phyloP scores from a whole-genome alignment of 2,888 invertebrate genomes.

The Sepioteuthis lessoniana region DNA sequence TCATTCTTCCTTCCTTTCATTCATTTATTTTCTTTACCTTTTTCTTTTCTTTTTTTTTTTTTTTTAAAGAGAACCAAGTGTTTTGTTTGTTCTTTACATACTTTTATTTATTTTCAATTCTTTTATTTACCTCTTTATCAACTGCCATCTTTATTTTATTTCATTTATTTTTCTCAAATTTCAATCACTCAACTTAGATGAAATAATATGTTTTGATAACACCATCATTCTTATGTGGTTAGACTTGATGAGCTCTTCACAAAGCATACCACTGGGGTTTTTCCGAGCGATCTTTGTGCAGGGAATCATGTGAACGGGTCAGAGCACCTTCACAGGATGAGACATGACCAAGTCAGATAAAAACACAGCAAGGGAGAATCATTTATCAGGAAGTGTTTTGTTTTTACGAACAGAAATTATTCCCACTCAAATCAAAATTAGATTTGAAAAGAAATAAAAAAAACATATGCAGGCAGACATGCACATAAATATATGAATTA shows the following conservation, averaged over 20 bases:
- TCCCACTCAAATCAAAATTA: neutral
- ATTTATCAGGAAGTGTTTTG: constrained; percentile 33
- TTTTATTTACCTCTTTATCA: constrained; percentile 21
- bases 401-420: neutral
- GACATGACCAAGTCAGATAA: constrained; percentile 23
- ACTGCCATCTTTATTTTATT: neutral
- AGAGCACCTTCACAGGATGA: constrained; percentile 33
- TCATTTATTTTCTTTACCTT: neutral
- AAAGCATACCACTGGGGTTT: neutral
- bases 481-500: neutral
- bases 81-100: neutral
- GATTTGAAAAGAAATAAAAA: too few species aligned
- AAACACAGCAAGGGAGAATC: constrained; percentile 33
- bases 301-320: neutral
- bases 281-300: neutral
- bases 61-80: neutral
- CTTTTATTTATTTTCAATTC: constrained; percentile 4
- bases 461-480: neutral
- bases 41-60: neutral
- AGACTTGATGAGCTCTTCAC: neutral
- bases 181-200: constrained; percentile 6
- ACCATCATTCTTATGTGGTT: constrained; percentile 21
- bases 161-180: neutral
- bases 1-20: neutral
- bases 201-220: constrained; percentile 6